phyloP scores from a whole-genome alignment of 2,797 vertebrate species.

The Melanitta fusca region DNA sequence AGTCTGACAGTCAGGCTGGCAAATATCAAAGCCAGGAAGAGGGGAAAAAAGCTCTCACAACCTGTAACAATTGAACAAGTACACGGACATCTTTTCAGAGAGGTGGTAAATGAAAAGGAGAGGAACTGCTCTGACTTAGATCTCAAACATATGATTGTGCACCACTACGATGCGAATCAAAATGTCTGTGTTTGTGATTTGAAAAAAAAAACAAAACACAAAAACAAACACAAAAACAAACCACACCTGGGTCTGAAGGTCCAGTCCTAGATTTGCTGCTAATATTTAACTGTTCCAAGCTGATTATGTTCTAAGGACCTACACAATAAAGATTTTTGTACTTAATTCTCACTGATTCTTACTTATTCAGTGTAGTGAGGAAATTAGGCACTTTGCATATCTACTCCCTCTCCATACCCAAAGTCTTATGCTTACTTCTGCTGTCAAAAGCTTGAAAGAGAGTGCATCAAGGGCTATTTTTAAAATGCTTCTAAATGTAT shows the following conservation, averaged over 20 bases:
- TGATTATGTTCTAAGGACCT: not conserved
- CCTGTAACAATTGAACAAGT: not conserved
- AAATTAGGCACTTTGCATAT: not conserved
- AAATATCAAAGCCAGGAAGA: not conserved
- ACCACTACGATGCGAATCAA: not conserved
- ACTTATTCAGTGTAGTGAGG: not conserved
- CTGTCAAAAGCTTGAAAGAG: not conserved
- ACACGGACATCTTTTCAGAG: not conserved
- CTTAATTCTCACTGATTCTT: not conserved
- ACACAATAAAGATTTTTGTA: not conserved
- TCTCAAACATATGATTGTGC: not conserved
- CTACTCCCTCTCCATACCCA: not conserved
- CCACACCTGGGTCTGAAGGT: not conserved
- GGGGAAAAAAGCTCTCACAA: not conserved
- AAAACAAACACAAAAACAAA: not conserved
- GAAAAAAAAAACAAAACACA: too few relatives aligned
- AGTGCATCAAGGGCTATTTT: constrained; percentile 9
- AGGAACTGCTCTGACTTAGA: not conserved
- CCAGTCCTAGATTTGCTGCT: not conserved
- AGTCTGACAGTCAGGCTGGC: not conserved
- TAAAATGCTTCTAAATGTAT: constrained; percentile 33
- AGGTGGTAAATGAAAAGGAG: not conserved
- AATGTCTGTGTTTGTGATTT: not conserved
- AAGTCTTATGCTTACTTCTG: not conserved
- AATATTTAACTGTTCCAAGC: not conserved